Conservation (phyloP, 2,888 invertebrate genomes). For the Nephrotoma guestfalica region DNA sequence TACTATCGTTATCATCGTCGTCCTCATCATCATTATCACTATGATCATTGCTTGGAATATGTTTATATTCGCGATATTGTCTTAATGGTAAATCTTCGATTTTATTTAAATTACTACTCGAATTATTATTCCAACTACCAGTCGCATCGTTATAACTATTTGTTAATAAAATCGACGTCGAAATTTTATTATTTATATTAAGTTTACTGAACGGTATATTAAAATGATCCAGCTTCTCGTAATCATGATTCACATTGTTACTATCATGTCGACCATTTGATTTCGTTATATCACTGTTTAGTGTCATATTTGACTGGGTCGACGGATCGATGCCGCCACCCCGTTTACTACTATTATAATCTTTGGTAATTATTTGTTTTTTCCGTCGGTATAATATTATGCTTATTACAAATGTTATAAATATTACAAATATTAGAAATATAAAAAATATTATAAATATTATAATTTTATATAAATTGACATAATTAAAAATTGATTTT, state of each 20-base stretch:
- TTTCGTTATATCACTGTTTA: background rate
- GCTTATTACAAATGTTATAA: constrained; percentile 1
- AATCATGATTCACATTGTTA: background rate
- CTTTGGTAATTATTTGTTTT: background rate
- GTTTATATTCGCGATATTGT: constrained; percentile 55
- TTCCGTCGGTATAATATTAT: background rate
- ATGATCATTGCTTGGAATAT: constrained; percentile 53
- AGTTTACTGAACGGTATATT: background rate
- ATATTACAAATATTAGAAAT: background rate
- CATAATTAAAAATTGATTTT: background rate
- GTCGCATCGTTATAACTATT: constrained; percentile 10
- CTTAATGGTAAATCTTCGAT: constrained; percentile 20
- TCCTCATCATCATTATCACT: constrained; percentile 43
- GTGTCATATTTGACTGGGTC: background rate
- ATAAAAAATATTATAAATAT: constrained; percentile 6
- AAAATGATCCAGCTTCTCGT: background rate
- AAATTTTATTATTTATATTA: background rate
- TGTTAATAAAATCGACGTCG: background rate
- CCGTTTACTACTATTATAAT: background rate
- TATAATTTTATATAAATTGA: constrained; percentile 9
- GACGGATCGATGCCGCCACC: background rate
- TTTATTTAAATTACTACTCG: background rate
- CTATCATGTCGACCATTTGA: background rate
- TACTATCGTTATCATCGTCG: constrained; percentile 7
- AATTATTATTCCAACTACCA: constrained; percentile 1